These are phyloP conservation scores for Datnioides undecimradiatus DNA, from an alignment of 2,113 vertebrate genomes.

Conservation along the genomic window DNA sequence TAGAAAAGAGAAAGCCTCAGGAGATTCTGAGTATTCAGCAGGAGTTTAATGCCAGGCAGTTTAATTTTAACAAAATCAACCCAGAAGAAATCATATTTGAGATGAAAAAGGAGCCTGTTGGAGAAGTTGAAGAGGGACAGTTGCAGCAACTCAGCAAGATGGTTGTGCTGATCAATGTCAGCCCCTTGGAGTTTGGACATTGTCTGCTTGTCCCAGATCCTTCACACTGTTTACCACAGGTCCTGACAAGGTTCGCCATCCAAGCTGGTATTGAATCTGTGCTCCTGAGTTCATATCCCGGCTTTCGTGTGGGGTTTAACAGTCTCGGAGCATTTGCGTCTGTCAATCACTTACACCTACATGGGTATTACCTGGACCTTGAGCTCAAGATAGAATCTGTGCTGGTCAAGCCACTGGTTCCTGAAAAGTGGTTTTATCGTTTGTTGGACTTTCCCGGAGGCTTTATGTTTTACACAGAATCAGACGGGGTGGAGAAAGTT, in stretches of 20 bases:
- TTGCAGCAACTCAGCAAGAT: conserved; percentile 46
- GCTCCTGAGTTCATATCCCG: conserved; percentile 88
- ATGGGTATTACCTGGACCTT: conserved; percentile 88
- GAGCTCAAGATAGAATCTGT: conserved; percentile 85
- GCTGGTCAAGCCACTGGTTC: conserved; percentile 77
- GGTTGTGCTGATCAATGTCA: conserved; percentile 88
- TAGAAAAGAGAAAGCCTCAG: conserved; percentile 89
- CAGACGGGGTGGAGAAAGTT: conserved; percentile 63
- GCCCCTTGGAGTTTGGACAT: conserved; percentile 92
- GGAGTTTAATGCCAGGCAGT: conserved; percentile 84
- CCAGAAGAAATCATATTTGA: conserved; percentile 88
- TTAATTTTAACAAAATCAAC: conserved; percentile 90
- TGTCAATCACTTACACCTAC: conserved; percentile 94
- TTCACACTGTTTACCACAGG: conserved; percentile 82
- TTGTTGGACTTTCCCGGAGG: conserved; percentile 83
- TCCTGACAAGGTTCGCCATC: conserved; percentile 80
- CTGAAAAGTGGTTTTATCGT: conserved; percentile 72
- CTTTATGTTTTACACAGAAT: conserved; percentile 87
- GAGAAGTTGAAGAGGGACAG: background rate
- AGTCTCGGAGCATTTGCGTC: conserved; percentile 93
- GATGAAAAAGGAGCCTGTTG: conserved; percentile 62
- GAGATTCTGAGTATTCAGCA: conserved; percentile 87
- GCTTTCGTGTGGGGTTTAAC: conserved; percentile 94
- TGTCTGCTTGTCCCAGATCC: conserved; percentile 91
- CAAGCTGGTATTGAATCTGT: conserved; percentile 84